Evolutionary conservation across 2,888 invertebrate genomes (phyloP).

Genomic region (Agrilus cyanescens): DNA sequence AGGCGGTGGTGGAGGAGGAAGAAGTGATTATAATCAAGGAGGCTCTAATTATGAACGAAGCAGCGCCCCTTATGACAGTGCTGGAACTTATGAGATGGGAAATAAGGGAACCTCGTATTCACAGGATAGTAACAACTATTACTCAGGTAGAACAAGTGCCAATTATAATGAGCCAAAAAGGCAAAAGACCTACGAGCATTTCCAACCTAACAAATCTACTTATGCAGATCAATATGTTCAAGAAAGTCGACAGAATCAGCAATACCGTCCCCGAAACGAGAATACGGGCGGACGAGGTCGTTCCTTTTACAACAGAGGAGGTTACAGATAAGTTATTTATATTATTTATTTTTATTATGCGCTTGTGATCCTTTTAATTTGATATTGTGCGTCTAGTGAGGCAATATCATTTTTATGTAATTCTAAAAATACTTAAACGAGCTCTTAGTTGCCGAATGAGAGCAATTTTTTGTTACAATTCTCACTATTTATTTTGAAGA

Average conservation of each 20-base stretch:
- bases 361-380: neutral
- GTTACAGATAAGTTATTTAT: slow-evolving; percentile 16
- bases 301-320: slow-evolving; percentile 31
- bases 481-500: too few relatives aligned
- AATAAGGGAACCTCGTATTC: slow-evolving; percentile 7
- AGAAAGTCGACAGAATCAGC: slow-evolving; percentile 33
- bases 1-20: neutral
- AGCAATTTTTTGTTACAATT: too few relatives aligned
- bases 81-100: slow-evolving; percentile 25
- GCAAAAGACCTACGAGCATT: slow-evolving; percentile 33
- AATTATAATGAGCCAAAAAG: slow-evolving; percentile 28
- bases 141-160: neutral
- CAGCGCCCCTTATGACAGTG: slow-evolving; percentile 22
- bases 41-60: slow-evolving; percentile 20
- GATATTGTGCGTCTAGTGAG: too few relatives aligned
- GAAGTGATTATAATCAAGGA: slow-evolving; percentile 13
- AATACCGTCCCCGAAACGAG: slow-evolving; percentile 26
- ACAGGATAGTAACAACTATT: slow-evolving; percentile 1
- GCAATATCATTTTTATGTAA: too few relatives aligned
- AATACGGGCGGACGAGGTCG: slow-evolving; percentile 24
- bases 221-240: slow-evolving; percentile 37
- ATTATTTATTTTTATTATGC: slow-evolving; percentile 6
- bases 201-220: slow-evolving; percentile 29
- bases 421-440: too few relatives aligned
- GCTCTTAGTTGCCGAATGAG: too few relatives aligned